Percentiles rank a stretch among this genome's conserved stretches.
These are phyloP conservation scores for Campylomormyrus tamandua DNA, from an alignment of 2,113 vertebrate species.

Conservation along the genomic window DNA sequence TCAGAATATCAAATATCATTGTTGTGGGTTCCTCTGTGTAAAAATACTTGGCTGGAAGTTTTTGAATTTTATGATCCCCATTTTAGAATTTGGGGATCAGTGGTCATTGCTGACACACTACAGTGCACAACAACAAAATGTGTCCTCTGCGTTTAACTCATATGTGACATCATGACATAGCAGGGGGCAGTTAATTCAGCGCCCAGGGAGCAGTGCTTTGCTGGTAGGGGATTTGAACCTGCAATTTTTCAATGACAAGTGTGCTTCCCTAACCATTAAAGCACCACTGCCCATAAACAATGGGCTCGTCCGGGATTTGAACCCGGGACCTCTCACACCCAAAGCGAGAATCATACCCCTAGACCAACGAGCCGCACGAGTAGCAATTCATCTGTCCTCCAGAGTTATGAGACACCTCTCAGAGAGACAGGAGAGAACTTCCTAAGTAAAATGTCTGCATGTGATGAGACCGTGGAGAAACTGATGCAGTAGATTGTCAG, in stretches of 20 bases:
- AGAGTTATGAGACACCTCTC: constrained; percentile 59
- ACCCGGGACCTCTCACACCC: constrained; percentile 34
- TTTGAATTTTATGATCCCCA: background rate
- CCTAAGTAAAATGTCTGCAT: constrained; percentile 42
- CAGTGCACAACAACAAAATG: too few relatives aligned
- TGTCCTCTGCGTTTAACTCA: too few relatives aligned
- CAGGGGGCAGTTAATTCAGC: too few relatives aligned
- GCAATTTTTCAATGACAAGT: too few relatives aligned
- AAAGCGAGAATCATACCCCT: constrained; percentile 38
- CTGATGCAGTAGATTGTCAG: constrained; percentile 44
- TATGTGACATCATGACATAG: too few relatives aligned
- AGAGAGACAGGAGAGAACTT: constrained; percentile 42
- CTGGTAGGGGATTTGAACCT: too few relatives aligned
- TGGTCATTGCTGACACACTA: too few relatives aligned
- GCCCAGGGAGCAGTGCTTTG: too few relatives aligned
- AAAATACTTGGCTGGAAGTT: background rate
- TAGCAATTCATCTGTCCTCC: background rate
- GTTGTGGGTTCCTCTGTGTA: background rate
- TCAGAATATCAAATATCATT: background rate
- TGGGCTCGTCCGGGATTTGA: constrained; percentile 34
- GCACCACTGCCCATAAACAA: background rate
- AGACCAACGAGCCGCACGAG: constrained; percentile 28
- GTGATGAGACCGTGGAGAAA: constrained; percentile 30
- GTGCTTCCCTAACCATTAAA: too few relatives aligned
- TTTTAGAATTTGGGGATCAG: too few relatives aligned